Base-by-base conservation (phyloP, 2,797 vertebrate genomes). In the Poeciliopsis presidionis region DNA sequence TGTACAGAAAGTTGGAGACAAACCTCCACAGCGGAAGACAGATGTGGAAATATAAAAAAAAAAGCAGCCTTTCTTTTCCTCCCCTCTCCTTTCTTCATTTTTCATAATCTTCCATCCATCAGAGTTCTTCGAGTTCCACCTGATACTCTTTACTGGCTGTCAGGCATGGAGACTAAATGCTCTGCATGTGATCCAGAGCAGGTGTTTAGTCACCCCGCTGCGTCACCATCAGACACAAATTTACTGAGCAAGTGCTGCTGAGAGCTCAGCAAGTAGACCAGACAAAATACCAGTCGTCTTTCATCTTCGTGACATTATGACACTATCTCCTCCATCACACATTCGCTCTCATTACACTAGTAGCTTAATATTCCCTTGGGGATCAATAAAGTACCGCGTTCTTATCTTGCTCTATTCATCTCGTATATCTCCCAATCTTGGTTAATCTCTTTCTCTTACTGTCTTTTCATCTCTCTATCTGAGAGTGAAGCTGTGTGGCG, bases 301-400 rank as follows among this genome's bases (percentile, higher is more conserved):
- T 92, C 85, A 92, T 92, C 90, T 86, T 77, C 72, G 76, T 53
- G 74, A 71, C 76, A 65, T 70, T 76, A 59, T 84, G 86, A 88
- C 91, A 86, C 87, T 84, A 90, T 94, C 90, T 90, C 13, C 83
- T 91, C 85, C 72, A 91, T 94, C 91, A 87, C 77, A 77, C 86
- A 73, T 84, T 87, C 70, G 0, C 86, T 87, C 87, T 93, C 92
- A 93, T 94, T 92, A 92, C 91, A 91, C 88, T 53, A 82, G 79
- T 81, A 87, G 86, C 89, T 91, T 92, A 91, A 93, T 93, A 90
- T 93, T 90, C 90, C 92, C 92, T 30, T 76, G 25, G 90, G 91
- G 92, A 92, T 93, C 91, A 93, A 93, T 90, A 92, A 89, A 89
- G 78, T 82, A 81, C 75, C 39, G 72, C 59, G 45, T 86, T 86